Percentiles rank a stretch among this genome's conserved stretches.
phyloP scores from a whole-genome alignment of 1,140 invertebrate genomes.

The Drosophila albomicans region DNA sequence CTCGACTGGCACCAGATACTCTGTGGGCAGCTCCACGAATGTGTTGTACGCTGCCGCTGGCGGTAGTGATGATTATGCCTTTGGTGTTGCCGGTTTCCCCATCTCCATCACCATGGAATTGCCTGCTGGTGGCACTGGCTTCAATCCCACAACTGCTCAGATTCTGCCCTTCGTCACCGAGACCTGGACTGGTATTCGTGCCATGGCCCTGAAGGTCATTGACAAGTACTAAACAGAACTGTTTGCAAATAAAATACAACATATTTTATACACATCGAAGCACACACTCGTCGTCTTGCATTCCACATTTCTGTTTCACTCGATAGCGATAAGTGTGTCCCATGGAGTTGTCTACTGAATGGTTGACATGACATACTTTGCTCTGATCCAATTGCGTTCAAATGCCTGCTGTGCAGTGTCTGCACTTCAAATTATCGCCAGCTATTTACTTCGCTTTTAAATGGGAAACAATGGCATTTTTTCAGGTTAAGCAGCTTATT shows the following conservation, averaged over 20 bases:
- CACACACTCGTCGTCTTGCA: conserved; percentile 18
- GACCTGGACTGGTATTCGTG: conserved; percentile 90
- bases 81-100: conserved; percentile 86
- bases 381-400: neutral
- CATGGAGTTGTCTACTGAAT: conserved; percentile 3
- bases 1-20: conserved; percentile 86
- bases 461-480: neutral
- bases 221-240: conserved; percentile 64
- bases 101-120: conserved; percentile 90
- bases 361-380: conserved; percentile 3
- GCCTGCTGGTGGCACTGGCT: conserved; percentile 88
- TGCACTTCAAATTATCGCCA: conserved; percentile 7
- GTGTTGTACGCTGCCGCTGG: conserved; percentile 86
- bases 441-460: neutral
- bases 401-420: conserved; percentile 21
- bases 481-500: neutral
- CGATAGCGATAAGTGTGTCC: neutral
- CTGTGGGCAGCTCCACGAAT: conserved; percentile 88
- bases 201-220: conserved; percentile 75
- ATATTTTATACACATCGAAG: conserved; percentile 30
- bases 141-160: conserved; percentile 88
- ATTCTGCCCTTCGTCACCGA: conserved; percentile 88
- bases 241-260: conserved; percentile 29
- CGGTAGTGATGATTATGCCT: conserved; percentile 89
- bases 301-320: neutral